Conservation (phyloP, 2,113 vertebrate genomes). For the Podilymbus podiceps region DNA sequence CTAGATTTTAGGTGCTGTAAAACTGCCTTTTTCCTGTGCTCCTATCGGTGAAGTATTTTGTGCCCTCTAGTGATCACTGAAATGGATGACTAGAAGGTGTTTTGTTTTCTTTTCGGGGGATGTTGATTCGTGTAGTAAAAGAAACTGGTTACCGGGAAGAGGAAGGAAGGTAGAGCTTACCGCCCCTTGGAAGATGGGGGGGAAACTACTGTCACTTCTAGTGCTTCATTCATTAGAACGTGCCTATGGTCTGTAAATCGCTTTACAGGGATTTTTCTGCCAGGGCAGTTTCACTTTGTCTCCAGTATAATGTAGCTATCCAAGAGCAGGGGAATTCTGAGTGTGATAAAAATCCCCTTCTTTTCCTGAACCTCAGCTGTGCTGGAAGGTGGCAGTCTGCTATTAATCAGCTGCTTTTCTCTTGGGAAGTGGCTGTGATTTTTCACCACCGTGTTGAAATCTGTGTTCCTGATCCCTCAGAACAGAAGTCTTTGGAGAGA, state of each 20-base stretch:
- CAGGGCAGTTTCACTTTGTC: neutral
- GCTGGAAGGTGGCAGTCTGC: neutral
- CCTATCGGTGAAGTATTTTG: neutral
- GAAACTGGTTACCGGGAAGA: neutral
- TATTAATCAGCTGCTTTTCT: neutral
- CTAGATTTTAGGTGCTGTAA: neutral
- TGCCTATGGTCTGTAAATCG: neutral
- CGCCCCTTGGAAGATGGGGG: neutral
- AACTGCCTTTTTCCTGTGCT: neutral
- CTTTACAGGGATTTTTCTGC: neutral
- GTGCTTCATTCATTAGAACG: neutral
- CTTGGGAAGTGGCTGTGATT: neutral
- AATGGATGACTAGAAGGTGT: neutral
- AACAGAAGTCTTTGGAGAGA: neutral
- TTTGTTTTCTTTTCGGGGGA: neutral
- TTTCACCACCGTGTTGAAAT: neutral
- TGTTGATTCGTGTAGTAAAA: accelerated
- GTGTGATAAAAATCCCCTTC: neutral
- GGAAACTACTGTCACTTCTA: neutral
- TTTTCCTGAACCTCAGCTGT: neutral
- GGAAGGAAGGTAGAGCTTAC: neutral
- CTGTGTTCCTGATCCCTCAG: neutral
- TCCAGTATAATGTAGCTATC: neutral
- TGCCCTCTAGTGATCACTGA: slow-evolving; percentile 29
- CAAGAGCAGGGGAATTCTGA: neutral